Evolutionary conservation across 2,797 vertebrate genomes (phyloP), one percentile per base, ranked within the genome.

Genomic region (Halcyon smyrnensis): DNA sequence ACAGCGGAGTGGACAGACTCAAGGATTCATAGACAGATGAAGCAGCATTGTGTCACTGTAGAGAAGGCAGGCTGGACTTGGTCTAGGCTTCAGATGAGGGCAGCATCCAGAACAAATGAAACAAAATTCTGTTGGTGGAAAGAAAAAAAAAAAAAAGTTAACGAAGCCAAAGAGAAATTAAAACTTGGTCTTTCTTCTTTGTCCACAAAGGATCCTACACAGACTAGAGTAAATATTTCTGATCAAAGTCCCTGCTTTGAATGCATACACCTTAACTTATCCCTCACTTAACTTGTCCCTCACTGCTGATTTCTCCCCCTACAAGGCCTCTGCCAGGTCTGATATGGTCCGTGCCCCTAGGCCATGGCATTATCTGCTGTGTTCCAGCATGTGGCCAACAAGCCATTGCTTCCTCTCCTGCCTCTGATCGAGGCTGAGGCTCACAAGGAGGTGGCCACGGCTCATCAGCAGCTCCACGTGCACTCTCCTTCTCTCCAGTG

Each of bases 1-100:
- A 11, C 6, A 70, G 48, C 0, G 0, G 36, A 69, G 21, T 3
- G 16, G 24, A 50, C 48, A 50, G 48, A 48, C 23, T 25, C 24
- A 13, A 25, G 50, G 25, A 27, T 24, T 27, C 25, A 27, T 14
- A 18, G 16, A 32, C 13, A 12, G 10, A 41, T 13, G 57, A 67
- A 75, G 68, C 43, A 80, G 25, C 23, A 21, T 4, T 9, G 4
- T 1, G 1, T 48, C 14, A 4, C n/a, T 21, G 28, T 11, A 18
- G 54, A 53, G 16, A 59, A 28, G 17, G 5, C 39, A 79, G 41
- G 37, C 16, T 84, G 24, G 36, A 3, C 13, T 13, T 11, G 4
- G 9, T 60, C 37, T 28, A 32, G 20, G 23, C 39, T 77, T 80
- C 60, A 84, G 34, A 37, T 0, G 7, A 86, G 28, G 37, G 32